Conservation (phyloP, 2,797 vertebrate genomes). For the Myotis pilosus region DNA sequence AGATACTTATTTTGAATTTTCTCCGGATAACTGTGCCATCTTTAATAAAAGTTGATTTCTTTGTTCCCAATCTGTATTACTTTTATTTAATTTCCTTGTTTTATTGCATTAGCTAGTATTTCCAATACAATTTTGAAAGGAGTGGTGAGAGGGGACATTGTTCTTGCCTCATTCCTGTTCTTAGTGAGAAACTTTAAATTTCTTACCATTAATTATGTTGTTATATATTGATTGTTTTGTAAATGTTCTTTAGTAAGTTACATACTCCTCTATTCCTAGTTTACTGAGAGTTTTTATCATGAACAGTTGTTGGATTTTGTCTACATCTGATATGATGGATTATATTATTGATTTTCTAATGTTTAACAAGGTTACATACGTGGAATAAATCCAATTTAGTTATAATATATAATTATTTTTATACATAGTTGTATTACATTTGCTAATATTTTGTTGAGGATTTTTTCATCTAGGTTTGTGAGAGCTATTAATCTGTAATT, state of each 20-base stretch:
- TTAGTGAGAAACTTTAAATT: not conserved
- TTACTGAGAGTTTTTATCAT: not conserved
- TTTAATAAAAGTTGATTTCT: not conserved
- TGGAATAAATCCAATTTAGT: not conserved
- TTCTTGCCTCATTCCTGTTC: not conserved
- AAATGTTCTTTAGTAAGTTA: not conserved
- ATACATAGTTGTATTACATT: not conserved
- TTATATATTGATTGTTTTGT: not conserved
- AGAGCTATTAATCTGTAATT: not conserved
- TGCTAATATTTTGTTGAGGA: not conserved
- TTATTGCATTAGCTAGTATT: not conserved
- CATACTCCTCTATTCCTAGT: not conserved
- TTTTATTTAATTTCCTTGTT: not conserved
- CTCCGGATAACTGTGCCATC: not conserved
- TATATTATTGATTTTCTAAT: not conserved
- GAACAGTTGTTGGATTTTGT: not conserved
- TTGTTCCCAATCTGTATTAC: not conserved
- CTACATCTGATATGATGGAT: not conserved
- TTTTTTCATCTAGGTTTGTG: not conserved
- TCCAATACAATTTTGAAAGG: not conserved
- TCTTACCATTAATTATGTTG: not conserved
- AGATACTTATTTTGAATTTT: not conserved
- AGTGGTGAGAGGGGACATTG: not conserved
- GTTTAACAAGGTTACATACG: not conserved
- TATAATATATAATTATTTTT: not conserved